These are phyloP conservation scores for Phortica magna DNA, from an alignment of 2,888 invertebrate genomes.

Conservation along the genomic window DNA sequence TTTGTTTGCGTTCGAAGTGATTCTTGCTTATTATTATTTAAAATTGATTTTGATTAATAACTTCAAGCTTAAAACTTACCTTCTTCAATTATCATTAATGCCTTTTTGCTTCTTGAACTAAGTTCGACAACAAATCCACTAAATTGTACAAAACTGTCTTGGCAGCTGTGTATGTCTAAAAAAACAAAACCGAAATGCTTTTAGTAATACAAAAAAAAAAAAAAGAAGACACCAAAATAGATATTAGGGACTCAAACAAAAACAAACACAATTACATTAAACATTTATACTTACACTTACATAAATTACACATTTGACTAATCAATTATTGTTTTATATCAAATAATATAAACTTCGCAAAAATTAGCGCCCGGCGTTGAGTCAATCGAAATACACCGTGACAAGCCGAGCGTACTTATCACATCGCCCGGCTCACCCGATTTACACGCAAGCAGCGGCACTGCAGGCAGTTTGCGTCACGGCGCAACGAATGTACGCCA, in stretches of 20 bases:
- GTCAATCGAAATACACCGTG: slow-evolving; percentile 80
- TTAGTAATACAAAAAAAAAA: slow-evolving; percentile 7
- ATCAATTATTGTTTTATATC: neutral
- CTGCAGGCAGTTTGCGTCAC: slow-evolving; percentile 63
- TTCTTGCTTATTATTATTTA: too few species aligned
- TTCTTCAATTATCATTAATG: too few species aligned
- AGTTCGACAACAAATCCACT: neutral
- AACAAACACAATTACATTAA: slow-evolving; percentile 9
- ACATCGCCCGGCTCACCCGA: slow-evolving; percentile 97
- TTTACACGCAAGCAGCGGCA: slow-evolving; percentile 80
- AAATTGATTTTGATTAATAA: too few species aligned
- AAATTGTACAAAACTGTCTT: neutral
- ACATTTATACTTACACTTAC: neutral
- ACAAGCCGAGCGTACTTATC: slow-evolving; percentile 94
- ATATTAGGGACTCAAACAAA: neutral
- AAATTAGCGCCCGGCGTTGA: slow-evolving; percentile 67
- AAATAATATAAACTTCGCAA: neutral
- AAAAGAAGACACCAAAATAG: slow-evolving; percentile 23
- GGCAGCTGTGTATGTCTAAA: slow-evolving; percentile 57
- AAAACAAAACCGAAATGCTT: slow-evolving; percentile 23
- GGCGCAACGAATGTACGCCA: slow-evolving; percentile 45
- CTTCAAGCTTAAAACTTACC: too few species aligned
- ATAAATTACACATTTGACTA: slow-evolving; percentile 1
- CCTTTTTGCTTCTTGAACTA: too few species aligned
- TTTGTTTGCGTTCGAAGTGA: too few species aligned